Evolutionary conservation across 2,797 vertebrate species (phyloP).

Genomic region (Enoplosus armatus): DNA sequence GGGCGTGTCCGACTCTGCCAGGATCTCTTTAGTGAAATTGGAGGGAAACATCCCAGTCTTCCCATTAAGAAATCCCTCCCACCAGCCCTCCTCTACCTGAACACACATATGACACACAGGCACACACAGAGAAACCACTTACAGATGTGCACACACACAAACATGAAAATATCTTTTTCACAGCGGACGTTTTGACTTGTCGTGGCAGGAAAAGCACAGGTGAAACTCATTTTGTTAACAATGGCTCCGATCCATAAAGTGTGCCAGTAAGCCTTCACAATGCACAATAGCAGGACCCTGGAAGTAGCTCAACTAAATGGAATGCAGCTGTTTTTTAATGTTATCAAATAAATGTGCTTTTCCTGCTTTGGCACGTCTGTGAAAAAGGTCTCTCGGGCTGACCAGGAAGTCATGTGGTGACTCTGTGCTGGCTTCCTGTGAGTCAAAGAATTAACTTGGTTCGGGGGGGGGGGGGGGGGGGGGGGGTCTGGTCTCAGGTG

Average conservation of each 20-base stretch:
- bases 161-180: background rate
- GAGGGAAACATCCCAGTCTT: slow-evolving; percentile 98
- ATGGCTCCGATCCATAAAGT: background rate
- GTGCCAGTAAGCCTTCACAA: background rate
- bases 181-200: background rate
- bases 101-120: slow-evolving; percentile 14
- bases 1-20: slow-evolving; percentile 86
- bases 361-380: background rate
- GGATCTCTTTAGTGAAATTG: slow-evolving; percentile 96
- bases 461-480: too few relatives aligned
- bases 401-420: background rate
- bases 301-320: background rate
- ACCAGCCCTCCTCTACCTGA: slow-evolving; percentile 99
- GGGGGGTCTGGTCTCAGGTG: too few relatives aligned
- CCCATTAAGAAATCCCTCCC: slow-evolving; percentile 95
- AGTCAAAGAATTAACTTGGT: background rate
- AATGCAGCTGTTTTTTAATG: too few relatives aligned
- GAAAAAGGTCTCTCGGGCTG: background rate
- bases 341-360: too few relatives aligned
- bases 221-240: background rate
- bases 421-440: background rate
- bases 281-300: background rate
- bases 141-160: background rate
- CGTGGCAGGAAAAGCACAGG: background rate
- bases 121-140: background rate